Evolutionary conservation across 2,888 invertebrate species (phyloP).

Genomic region (Yponomeuta plumbellus): DNA sequence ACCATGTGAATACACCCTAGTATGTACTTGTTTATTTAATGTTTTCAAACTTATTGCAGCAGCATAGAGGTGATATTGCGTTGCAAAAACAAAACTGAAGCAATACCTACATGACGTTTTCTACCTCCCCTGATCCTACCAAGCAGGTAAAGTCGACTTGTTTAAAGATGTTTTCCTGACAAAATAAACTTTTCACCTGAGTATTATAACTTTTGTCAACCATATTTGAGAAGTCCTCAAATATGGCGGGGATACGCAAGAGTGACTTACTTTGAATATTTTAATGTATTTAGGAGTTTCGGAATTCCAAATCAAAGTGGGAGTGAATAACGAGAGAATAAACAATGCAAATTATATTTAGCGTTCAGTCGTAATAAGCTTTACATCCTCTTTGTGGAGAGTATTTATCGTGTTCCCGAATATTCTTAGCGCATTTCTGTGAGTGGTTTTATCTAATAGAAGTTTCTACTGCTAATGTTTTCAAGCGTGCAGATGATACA

Average conservation of each 20-base stretch:
- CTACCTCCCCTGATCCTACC: not conserved
- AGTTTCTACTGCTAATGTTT: too few species aligned
- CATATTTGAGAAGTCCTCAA: not conserved
- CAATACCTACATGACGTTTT: not conserved
- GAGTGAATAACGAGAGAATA: not conserved
- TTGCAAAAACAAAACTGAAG: not conserved
- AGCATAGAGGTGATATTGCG: not conserved
- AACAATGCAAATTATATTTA: constrained; percentile 2
- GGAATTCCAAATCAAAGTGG: not conserved
- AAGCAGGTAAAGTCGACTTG: not conserved
- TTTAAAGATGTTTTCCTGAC: not conserved
- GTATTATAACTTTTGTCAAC: constrained; percentile 1
- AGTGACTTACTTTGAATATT: not conserved
- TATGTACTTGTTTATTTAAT: not conserved
- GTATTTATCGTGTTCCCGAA: not conserved
- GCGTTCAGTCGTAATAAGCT: not conserved
- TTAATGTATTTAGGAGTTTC: not conserved
- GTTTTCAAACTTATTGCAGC: not conserved
- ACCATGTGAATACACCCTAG: not conserved
- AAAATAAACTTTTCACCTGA: not conserved
- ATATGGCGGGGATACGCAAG: not conserved
- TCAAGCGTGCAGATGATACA: too few species aligned
- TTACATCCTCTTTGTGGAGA: not conserved
- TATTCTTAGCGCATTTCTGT: too few species aligned
- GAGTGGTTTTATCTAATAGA: too few species aligned